phyloP scores from a whole-genome alignment of 2,888 invertebrate genomes.

The Coelopa pilipes region DNA sequence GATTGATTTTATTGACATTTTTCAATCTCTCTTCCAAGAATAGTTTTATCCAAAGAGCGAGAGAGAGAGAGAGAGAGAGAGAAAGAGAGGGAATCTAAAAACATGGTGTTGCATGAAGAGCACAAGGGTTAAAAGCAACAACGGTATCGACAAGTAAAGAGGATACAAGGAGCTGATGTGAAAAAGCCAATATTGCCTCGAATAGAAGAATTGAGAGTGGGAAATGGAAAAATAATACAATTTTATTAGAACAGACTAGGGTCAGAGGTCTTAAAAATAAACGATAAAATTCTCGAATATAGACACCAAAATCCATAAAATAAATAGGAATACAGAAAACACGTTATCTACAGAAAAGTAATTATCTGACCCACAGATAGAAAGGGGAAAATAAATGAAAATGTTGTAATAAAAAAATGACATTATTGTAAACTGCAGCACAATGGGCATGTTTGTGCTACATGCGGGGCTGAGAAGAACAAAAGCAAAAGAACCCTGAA shows the following conservation, averaged over 20 bases:
- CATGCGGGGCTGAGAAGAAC: too few species aligned
- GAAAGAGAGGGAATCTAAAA: neutral
- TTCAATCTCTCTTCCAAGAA: neutral
- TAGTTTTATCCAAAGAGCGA: neutral
- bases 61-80: neutral
- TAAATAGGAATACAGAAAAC: too few species aligned
- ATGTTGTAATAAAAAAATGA: too few species aligned
- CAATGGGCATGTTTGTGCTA: too few species aligned
- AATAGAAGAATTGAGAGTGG: too few species aligned
- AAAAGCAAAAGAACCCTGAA: too few species aligned
- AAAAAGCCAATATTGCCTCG: too few species aligned
- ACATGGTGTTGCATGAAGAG: neutral
- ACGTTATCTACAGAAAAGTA: too few species aligned
- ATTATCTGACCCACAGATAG: too few species aligned
- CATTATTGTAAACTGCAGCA: too few species aligned
- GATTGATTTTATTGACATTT: slow-evolving; percentile 50
- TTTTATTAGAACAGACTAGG: neutral
- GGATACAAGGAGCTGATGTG: neutral
- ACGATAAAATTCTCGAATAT: neutral
- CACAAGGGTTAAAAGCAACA: neutral
- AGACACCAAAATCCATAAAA: neutral
- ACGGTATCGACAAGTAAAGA: neutral
- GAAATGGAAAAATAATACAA: neutral
- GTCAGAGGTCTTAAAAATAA: neutral
- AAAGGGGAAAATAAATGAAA: too few species aligned